These are phyloP conservation scores for Papilio polyxenes DNA, from an alignment of 1,140 invertebrate species.

Conservation along the genomic window DNA sequence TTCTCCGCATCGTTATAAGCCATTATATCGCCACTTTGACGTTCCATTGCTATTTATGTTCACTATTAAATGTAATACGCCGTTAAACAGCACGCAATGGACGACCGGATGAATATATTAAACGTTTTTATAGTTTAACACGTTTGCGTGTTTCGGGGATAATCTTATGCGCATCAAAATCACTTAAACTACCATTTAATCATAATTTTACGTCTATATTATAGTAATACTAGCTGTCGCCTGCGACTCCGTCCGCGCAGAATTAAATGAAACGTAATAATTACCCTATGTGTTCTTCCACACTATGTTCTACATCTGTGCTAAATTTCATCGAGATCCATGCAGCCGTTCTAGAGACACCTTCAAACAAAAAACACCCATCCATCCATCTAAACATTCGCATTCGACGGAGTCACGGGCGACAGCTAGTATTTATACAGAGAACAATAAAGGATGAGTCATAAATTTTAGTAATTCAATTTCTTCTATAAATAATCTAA, in stretches of 20 bases:
- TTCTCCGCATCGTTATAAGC: neutral
- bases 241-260: too few relatives aligned
- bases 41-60: conserved; percentile 25
- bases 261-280: too few relatives aligned
- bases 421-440: neutral
- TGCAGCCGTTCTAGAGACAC: too few relatives aligned
- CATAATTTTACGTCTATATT: neutral
- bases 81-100: conserved; percentile 12
- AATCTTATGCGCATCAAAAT: neutral
- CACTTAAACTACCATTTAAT: neutral
- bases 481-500: neutral
- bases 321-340: too few relatives aligned
- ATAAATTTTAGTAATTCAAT: neutral
- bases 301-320: too few relatives aligned
- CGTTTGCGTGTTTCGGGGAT: neutral
- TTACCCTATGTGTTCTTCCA: too few relatives aligned
- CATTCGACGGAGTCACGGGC: neutral
- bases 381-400: neutral
- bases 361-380: too few relatives aligned
- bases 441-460: neutral
- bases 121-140: neutral
- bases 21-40: conserved; percentile 21
- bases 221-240: neutral
- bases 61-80: conserved; percentile 29
- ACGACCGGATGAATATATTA: conserved; percentile 19